phyloP scores from a whole-genome alignment of 2,888 invertebrate species.

The Ophonus ardosiacus region DNA sequence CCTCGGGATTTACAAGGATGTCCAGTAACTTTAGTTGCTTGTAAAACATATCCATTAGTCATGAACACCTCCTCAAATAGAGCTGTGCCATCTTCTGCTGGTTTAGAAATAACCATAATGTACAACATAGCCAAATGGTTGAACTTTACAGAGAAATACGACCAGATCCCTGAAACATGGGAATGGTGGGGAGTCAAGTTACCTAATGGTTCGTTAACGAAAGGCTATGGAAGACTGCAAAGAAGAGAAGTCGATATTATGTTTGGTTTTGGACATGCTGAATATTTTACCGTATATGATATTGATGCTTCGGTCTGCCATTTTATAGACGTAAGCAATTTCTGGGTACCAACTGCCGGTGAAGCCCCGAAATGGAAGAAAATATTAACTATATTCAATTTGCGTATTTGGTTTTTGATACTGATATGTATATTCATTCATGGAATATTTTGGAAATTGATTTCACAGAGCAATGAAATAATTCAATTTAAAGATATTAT shows the following conservation, averaged over 20 bases:
- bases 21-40: constrained; percentile 11
- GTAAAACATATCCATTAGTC: constrained; percentile 8
- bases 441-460: constrained; percentile 18
- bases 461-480: background rate
- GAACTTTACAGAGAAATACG: constrained; percentile 21
- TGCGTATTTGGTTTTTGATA: background rate
- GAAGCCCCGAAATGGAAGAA: constrained; percentile 27
- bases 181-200: constrained; percentile 75
- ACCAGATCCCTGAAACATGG: background rate
- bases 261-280: constrained; percentile 72
- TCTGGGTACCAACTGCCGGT: constrained; percentile 12
- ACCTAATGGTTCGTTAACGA: constrained; percentile 75
- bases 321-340: constrained; percentile 9
- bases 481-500: background rate
- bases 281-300: constrained; percentile 26
- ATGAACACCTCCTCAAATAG: constrained; percentile 18
- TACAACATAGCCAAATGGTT: constrained; percentile 7
- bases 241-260: constrained; percentile 75
- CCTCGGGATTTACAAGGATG: constrained; percentile 16
- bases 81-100: constrained; percentile 2
- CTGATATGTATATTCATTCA: constrained; percentile 4
- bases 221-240: constrained; percentile 75
- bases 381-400: constrained; percentile 1
- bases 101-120: constrained; percentile 41
- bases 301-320: constrained; percentile 13